A percentile compares a stretch with the other conserved stretches of the same genome.
These are phyloP conservation scores for Caenorhabditis sp. DNA, from an alignment of 2,888 invertebrate genomes.

Conservation along the genomic window DNA sequence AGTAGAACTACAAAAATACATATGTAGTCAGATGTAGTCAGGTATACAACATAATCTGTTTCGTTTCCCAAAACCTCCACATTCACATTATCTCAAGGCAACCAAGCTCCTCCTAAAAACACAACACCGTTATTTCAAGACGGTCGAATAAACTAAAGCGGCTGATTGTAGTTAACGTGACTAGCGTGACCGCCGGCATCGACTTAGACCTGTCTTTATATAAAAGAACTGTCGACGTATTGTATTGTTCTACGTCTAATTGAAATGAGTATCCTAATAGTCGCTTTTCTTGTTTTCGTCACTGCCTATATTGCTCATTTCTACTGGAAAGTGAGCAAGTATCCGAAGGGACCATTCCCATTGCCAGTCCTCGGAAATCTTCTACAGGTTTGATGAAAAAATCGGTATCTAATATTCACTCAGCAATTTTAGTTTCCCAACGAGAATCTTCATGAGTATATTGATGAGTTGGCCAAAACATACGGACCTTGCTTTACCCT, in stretches of 20 bases:
- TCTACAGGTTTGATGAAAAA: too few relatives aligned
- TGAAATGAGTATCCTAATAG: slow-evolving; percentile 31
- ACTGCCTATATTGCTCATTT: slow-evolving; percentile 48
- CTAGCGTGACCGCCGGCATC: slow-evolving; percentile 11
- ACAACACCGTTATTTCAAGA: slow-evolving; percentile 23
- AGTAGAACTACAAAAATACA: too few relatives aligned
- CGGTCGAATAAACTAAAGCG: too few relatives aligned
- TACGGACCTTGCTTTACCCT: slow-evolving; percentile 76
- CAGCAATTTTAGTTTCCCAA: too few relatives aligned
- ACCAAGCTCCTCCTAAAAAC: neutral
- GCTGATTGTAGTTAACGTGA: slow-evolving; percentile 43
- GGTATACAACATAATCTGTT: too few relatives aligned
- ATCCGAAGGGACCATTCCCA: slow-evolving; percentile 67
- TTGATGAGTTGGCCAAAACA: slow-evolving; percentile 62
- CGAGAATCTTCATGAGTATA: slow-evolving; percentile 35
- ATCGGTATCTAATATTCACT: too few relatives aligned
- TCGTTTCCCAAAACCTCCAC: neutral
- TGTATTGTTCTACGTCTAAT: neutral
- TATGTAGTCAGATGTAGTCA: too few relatives aligned
- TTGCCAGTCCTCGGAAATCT: slow-evolving; percentile 64
- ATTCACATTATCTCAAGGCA: neutral
- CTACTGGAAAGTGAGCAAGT: slow-evolving; percentile 64
- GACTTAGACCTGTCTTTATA: too few relatives aligned
- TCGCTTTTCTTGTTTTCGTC: slow-evolving; percentile 27
- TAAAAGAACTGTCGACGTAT: slow-evolving; percentile 11